These are phyloP conservation scores for Noctua pronuba DNA, from an alignment of 2,888 invertebrate species.

Conservation along the genomic window DNA sequence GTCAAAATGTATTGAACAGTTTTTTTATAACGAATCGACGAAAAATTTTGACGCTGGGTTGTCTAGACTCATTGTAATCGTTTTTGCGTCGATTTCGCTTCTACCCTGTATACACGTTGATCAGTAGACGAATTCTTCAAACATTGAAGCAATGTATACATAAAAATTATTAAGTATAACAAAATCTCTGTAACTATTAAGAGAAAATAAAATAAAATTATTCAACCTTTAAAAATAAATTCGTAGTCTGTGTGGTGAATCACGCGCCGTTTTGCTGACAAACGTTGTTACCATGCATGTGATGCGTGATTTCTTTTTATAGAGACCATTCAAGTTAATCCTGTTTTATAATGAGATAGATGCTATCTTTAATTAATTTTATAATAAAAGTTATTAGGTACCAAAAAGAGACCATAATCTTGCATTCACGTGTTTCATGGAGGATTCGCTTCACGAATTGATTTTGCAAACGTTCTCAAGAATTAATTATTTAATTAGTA, in stretches of 20 bases:
- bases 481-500: too few relatives aligned
- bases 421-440: not conserved
- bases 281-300: not conserved
- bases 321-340: constrained; percentile 31
- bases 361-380: constrained; percentile 4
- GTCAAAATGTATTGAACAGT: too few relatives aligned
- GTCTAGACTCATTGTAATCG: too few relatives aligned
- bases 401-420: not conserved
- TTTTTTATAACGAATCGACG: too few relatives aligned
- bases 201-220: not conserved
- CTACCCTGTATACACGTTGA: not conserved
- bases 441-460: not conserved
- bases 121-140: not conserved
- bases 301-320: not conserved
- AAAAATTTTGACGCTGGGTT: too few relatives aligned
- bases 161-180: not conserved
- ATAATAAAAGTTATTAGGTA: not conserved
- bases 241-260: not conserved
- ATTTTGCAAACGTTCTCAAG: too few relatives aligned
- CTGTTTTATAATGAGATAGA: constrained; percentile 24
- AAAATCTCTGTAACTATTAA: not conserved
- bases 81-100: too few relatives aligned
- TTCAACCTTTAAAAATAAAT: not conserved
- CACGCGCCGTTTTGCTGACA: constrained; percentile 30
- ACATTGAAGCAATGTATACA: not conserved